Conservation (phyloP, 2,888 invertebrate species). For the Drymonia ruficornis region DNA sequence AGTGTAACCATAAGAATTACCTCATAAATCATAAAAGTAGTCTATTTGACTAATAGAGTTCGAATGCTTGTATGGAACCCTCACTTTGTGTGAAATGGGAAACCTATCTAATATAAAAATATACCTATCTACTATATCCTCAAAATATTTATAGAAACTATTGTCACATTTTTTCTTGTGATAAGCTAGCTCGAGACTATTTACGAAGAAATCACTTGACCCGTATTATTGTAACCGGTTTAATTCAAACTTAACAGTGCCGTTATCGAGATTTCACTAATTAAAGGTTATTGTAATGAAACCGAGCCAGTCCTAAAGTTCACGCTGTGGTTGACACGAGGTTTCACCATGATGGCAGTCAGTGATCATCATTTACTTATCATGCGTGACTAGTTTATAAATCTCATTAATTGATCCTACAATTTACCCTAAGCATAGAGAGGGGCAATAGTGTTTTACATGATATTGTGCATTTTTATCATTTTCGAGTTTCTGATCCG, state of each 20-base stretch:
- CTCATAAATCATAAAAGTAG: too few relatives aligned
- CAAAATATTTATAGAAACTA: background rate
- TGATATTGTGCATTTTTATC: too few relatives aligned
- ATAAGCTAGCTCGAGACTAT: constrained; percentile 15
- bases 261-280: constrained; percentile 12
- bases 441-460: too few relatives aligned
- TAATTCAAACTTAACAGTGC: constrained; percentile 14
- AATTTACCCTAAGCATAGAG: too few relatives aligned
- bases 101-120: too few relatives aligned
- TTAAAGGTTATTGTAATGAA: constrained; percentile 13
- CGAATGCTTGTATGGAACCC: too few relatives aligned
- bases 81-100: too few relatives aligned
- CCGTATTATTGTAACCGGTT: constrained; percentile 20
- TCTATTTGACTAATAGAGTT: too few relatives aligned
- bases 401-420: too few relatives aligned
- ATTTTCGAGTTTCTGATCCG: too few relatives aligned
- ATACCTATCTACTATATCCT: too few relatives aligned
- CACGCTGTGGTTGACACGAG: background rate
- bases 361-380: background rate
- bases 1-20: background rate
- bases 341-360: background rate
- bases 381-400: background rate
- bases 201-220: constrained; percentile 15
- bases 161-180: background rate
- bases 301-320: background rate